phyloP scores from a whole-genome alignment of 2,113 vertebrate species.

The Miniopterus natalensis region DNA sequence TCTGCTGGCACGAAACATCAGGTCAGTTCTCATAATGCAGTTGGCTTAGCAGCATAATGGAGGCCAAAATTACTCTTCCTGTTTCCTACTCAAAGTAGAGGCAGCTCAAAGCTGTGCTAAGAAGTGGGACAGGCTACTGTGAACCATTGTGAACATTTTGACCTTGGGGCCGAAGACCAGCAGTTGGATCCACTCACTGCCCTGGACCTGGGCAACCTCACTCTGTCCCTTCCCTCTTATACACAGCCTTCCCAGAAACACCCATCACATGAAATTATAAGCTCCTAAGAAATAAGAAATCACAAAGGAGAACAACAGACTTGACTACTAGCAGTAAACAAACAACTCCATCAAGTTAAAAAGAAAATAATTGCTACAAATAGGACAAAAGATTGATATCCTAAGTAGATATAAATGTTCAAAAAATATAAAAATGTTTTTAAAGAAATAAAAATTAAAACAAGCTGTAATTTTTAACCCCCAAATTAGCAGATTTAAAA shows the following conservation, averaged over 20 bases:
- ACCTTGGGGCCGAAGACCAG: background rate
- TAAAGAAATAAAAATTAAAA: conserved; percentile 41
- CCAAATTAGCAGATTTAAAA: conserved; percentile 40
- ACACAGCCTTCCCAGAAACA: conserved; percentile 4
- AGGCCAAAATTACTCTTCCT: conserved; percentile 83
- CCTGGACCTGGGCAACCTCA: background rate
- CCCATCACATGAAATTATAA: conserved; percentile 7
- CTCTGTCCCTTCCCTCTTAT: background rate
- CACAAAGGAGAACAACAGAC: conserved; percentile 20
- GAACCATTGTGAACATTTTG: conserved; percentile 45
- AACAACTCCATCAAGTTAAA: conserved; percentile 29
- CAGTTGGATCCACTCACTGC: background rate
- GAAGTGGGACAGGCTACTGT: conserved; percentile 65
- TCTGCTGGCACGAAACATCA: conserved; percentile 82
- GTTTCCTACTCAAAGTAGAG: conserved; percentile 66
- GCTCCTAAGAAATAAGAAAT: conserved; percentile 40
- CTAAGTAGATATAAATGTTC: conserved; percentile 15
- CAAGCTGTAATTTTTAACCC: background rate
- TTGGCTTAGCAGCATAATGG: conserved; percentile 84
- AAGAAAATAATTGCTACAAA: conserved; percentile 33
- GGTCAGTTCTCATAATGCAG: conserved; percentile 84
- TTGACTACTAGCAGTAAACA: conserved; percentile 34
- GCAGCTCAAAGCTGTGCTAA: conserved; percentile 82
- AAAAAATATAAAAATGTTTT: conserved; percentile 23
- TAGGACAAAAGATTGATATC: conserved; percentile 50